phyloP scores from a whole-genome alignment of 1,140 invertebrate genomes.

The Triops cancriformis region DNA sequence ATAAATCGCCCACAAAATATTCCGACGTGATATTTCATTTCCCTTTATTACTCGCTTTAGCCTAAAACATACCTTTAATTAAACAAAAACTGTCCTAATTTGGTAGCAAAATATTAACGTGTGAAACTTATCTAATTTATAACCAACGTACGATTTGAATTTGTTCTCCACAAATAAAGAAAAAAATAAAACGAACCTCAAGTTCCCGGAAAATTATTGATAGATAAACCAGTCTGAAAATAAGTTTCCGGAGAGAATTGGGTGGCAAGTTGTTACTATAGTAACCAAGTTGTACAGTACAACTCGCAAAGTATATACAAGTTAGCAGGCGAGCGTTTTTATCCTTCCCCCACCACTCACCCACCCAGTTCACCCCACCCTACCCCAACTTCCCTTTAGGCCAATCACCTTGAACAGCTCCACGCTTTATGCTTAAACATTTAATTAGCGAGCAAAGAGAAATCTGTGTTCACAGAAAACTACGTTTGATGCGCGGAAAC shows the following conservation, averaged over 20 bases:
- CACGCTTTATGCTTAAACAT: not conserved
- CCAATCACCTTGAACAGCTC: conserved; percentile 7
- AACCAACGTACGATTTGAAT: not conserved
- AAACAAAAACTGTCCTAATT: no score
- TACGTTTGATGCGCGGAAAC: no score
- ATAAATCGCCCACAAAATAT: not conserved
- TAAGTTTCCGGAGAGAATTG: not conserved
- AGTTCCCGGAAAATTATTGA: not conserved
- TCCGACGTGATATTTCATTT: not conserved
- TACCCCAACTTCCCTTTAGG: not conserved
- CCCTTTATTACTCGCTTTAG: no score
- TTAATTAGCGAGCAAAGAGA: not conserved
- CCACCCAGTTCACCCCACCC: no score
- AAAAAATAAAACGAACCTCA: not conserved
- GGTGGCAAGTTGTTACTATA: not conserved
- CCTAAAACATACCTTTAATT: no score
- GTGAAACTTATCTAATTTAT: no score
- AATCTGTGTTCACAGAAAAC: no score
- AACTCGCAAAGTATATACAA: not conserved
- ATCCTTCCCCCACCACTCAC: not conserved
- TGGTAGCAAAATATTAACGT: no score
- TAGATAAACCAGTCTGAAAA: not conserved
- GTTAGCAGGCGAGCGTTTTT: not conserved
- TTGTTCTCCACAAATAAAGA: not conserved
- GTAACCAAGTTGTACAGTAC: not conserved